phyloP scores from a whole-genome alignment of 2,113 vertebrate genomes.

The Chunga burmeisteri region DNA sequence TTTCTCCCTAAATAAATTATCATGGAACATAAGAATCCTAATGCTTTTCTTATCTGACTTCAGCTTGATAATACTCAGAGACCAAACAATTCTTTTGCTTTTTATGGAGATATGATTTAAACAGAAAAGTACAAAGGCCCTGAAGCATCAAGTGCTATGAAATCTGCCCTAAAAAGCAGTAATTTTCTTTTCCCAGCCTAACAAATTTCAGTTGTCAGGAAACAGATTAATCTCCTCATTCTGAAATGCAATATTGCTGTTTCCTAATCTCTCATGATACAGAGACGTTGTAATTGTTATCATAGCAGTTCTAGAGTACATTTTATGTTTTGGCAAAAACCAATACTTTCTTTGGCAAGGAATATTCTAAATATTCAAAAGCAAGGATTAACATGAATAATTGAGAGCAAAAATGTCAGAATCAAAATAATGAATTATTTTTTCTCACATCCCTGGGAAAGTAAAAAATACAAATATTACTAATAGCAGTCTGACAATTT shows the following conservation, averaged over 20 bases:
- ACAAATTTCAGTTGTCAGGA: constrained; percentile 58
- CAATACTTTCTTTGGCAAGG: constrained; percentile 16
- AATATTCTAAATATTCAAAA: constrained; percentile 5
- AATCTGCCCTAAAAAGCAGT: constrained; percentile 28
- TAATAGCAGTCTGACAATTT: neutral
- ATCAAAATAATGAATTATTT: constrained; percentile 15
- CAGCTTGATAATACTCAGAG: constrained; percentile 34
- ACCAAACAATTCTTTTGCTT: constrained; percentile 17
- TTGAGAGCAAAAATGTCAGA: constrained; percentile 7
- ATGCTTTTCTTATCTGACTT: constrained; percentile 37
- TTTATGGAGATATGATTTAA: constrained; percentile 29
- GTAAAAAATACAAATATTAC: neutral
- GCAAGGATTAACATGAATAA: neutral
- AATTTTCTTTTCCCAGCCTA: constrained; percentile 49
- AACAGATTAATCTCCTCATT: constrained; percentile 53
- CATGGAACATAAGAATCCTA: neutral
- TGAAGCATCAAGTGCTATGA: constrained; percentile 47
- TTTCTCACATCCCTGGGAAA: neutral
- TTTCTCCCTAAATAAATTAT: constrained; percentile 31
- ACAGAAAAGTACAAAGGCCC: constrained; percentile 22
- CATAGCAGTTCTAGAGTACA: constrained; percentile 1
- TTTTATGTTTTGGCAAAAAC: constrained; percentile 46
- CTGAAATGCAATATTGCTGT: constrained; percentile 46
- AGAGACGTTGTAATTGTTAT: constrained; percentile 39
- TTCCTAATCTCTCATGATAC: constrained; percentile 42